phyloP scores from a whole-genome alignment of 92 coral and sea anemone genomes.

The Heliopora coerulea region DNA sequence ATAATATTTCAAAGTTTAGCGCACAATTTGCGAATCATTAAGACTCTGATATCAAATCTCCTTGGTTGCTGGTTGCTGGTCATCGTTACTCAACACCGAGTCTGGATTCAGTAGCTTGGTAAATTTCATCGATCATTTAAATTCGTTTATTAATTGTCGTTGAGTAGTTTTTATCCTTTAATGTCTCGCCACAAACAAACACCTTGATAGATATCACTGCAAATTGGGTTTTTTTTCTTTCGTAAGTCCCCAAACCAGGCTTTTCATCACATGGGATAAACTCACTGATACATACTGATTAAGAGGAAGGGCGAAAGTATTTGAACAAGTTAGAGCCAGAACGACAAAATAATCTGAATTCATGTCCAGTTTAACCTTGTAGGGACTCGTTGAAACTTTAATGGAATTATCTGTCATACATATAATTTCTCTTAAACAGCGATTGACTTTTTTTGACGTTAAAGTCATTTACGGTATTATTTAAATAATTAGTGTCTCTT shows the following conservation, averaged over 20 bases:
- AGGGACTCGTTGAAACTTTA: slow-evolving; percentile 10
- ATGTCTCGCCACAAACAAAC: not conserved
- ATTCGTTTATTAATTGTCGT: slow-evolving; percentile 5
- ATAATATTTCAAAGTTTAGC: too few relatives aligned
- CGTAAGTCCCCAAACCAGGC: not conserved
- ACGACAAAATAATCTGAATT: too few relatives aligned
- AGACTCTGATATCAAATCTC: too few relatives aligned
- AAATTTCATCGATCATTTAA: not conserved
- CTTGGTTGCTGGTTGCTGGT: not conserved
- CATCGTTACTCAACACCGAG: not conserved
- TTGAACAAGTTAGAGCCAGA: too few relatives aligned
- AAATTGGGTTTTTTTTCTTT: too few relatives aligned
- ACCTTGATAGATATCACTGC: not conserved
- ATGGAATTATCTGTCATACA: not conserved
- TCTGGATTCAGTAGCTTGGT: not conserved
- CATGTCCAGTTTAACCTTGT: not conserved
- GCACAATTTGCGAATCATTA: too few relatives aligned
- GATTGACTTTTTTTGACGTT: slow-evolving; percentile 4
- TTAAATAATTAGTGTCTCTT: not conserved
- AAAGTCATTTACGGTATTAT: not conserved
- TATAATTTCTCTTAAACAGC: slow-evolving; percentile 21
- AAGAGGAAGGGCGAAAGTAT: too few relatives aligned
- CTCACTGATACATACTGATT: too few relatives aligned
- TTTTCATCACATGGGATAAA: too few relatives aligned
- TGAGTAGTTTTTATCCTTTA: not conserved